Percentiles rank a stretch among this genome's conserved stretches.
These are phyloP conservation scores for Monopterus albus DNA, from an alignment of 2,113 vertebrate genomes.

Conservation along the genomic window DNA sequence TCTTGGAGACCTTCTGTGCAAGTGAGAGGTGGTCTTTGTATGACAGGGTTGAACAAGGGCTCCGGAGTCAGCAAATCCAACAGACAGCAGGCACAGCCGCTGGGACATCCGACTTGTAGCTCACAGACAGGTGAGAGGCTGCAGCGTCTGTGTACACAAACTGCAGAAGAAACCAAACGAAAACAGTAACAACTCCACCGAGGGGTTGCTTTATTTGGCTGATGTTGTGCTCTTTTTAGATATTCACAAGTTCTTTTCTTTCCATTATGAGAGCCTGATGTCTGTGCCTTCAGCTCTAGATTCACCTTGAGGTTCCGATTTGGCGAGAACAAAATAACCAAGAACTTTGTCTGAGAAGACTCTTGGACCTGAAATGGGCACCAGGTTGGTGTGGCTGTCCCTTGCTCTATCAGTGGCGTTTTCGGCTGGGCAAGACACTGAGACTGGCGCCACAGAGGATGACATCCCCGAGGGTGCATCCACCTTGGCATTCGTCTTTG, in stretches of 20 bases:
- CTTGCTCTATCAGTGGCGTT: constrained; percentile 72
- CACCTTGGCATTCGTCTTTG: constrained; percentile 97
- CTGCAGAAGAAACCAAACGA: neutral
- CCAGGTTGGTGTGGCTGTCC: constrained; percentile 51
- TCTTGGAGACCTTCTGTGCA: constrained; percentile 46
- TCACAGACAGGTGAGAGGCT: constrained; percentile 25
- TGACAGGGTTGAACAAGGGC: constrained; percentile 57
- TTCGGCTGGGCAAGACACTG: constrained; percentile 74
- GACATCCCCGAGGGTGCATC: constrained; percentile 93
- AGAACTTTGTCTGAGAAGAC: constrained; percentile 39
- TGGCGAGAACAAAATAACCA: constrained; percentile 5
- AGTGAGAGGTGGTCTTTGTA: constrained; percentile 74
- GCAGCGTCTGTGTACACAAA: constrained; percentile 6
- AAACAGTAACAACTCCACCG: neutral
- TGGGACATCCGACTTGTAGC: neutral
- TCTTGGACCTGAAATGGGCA: constrained; percentile 69
- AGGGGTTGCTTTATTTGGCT: neutral
- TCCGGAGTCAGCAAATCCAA: constrained; percentile 60
- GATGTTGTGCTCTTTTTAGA: constrained; percentile 4
- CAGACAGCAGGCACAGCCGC: constrained; percentile 36
- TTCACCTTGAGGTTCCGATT: constrained; percentile 44
- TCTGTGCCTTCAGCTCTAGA: constrained; percentile 31
- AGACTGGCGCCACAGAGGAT: constrained; percentile 54
- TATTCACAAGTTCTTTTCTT: neutral
- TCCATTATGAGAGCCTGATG: constrained; percentile 63